phyloP scores from a whole-genome alignment of 2,888 invertebrate genomes.

The Parnassius orleans region DNA sequence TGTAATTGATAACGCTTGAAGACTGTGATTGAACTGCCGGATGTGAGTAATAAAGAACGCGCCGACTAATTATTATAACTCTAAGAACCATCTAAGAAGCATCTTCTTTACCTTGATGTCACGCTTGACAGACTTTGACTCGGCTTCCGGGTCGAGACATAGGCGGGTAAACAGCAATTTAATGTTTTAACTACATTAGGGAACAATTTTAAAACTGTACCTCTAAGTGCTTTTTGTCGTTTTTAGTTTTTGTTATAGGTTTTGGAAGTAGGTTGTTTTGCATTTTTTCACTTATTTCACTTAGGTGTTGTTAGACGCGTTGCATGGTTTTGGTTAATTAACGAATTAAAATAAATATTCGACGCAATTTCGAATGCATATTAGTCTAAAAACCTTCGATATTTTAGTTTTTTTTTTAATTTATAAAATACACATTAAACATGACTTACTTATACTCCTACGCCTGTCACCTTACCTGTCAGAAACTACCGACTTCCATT shows the following conservation, averaged over 20 bases:
- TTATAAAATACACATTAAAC: no score
- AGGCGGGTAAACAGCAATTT: conserved; percentile 16
- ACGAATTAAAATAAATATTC: no score
- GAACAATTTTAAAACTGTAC: conserved; percentile 12
- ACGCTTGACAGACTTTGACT: conserved; percentile 38
- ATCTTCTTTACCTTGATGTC: conserved; percentile 32
- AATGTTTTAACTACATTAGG: conserved; percentile 15
- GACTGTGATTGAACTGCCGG: neutral
- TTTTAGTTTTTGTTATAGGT: conserved; percentile 7
- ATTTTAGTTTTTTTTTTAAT: no score
- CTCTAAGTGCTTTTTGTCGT: conserved; percentile 19
- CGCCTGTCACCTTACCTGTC: no score
- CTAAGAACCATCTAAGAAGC: conserved; percentile 2
- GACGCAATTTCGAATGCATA: no score
- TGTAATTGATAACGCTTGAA: neutral
- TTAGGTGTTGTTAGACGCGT: no score
- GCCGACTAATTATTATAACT: conserved; percentile 21
- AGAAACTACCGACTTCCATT: no score
- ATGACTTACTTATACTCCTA: no score
- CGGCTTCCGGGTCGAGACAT: conserved; percentile 34
- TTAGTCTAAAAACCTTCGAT: no score
- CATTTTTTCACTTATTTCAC: no score
- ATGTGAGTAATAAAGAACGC: conserved; percentile 17
- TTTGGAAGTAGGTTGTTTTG: no score
- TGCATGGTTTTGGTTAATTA: no score